These are phyloP conservation scores for Pseudoatta argentina DNA, from an alignment of 1,140 invertebrate genomes.

Conservation along the genomic window DNA sequence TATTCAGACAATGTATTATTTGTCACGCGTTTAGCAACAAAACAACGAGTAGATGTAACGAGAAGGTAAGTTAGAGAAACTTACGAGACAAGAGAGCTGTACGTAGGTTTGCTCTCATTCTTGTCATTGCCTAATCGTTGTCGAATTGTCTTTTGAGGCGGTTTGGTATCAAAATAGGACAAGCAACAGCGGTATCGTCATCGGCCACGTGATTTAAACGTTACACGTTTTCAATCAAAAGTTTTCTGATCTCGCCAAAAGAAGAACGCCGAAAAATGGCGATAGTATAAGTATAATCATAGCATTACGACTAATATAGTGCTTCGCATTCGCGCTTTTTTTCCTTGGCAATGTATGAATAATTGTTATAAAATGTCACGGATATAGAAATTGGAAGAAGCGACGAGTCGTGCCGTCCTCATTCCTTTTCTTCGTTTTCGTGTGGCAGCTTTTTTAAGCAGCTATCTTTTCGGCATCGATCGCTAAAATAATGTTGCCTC, in stretches of 20 bases:
- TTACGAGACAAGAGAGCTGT: constrained; percentile 12
- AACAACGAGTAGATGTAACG: constrained; percentile 4
- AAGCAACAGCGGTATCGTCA: constrained; percentile 22
- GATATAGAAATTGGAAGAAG: constrained; percentile 83
- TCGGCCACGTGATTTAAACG: constrained; percentile 1
- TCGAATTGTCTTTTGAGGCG: not conserved
- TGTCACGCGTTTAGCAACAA: constrained; percentile 9
- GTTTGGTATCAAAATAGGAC: not conserved
- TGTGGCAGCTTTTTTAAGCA: constrained; percentile 70
- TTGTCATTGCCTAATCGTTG: constrained; percentile 31
- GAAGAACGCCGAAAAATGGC: constrained; percentile 62
- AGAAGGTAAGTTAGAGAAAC: constrained; percentile 6
- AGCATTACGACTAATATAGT: constrained; percentile 76
- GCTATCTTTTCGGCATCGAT: constrained; percentile 81
- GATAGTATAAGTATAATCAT: constrained; percentile 75
- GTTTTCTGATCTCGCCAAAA: constrained; percentile 67
- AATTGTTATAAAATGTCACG: constrained; percentile 82
- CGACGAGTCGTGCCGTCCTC: constrained; percentile 72
- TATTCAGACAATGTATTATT: not conserved
- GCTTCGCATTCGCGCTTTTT: constrained; percentile 71
- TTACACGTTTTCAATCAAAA: constrained; percentile 38
- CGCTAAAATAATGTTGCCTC: constrained; percentile 71
- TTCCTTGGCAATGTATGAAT: constrained; percentile 80
- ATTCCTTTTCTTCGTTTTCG: constrained; percentile 65
- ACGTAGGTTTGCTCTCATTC: constrained; percentile 13